A percentile compares a stretch with the other conserved stretches of the same genome.
Evolutionary conservation across 2,888 invertebrate species (phyloP).

Genomic region (Metalampra italica): DNA sequence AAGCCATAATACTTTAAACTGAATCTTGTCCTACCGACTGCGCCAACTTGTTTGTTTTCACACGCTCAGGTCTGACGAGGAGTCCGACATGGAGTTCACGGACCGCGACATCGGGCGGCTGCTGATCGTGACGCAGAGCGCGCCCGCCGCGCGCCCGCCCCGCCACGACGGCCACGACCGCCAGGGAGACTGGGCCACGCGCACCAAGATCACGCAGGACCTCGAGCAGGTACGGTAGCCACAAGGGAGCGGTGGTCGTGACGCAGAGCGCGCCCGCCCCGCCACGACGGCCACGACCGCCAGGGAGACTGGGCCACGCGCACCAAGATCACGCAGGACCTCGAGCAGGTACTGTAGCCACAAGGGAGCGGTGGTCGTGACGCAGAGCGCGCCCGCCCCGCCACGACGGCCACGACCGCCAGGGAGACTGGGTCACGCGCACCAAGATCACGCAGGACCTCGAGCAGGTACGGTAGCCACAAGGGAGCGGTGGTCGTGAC

Average conservation of each 20-base stretch:
- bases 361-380: conserved; percentile 92
- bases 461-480: conserved; percentile 82
- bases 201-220: conserved; percentile 97
- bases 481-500: conserved; percentile 94
- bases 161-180: conserved; percentile 85
- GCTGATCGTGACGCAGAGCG: conserved; percentile 93
- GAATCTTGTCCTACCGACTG: no score
- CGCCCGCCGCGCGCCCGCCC: conserved; percentile 38
- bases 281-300: conserved; percentile 85
- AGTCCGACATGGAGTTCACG: conserved; percentile 93
- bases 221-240: conserved; percentile 85
- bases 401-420: conserved; percentile 85
- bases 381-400: conserved; percentile 80
- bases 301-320: conserved; percentile 91
- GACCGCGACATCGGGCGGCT: conserved; percentile 96
- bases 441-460: conserved; percentile 97
- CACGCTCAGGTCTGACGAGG: conserved; percentile 84
- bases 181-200: conserved; percentile 89
- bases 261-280: conserved; percentile 82
- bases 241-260: conserved; percentile 90
- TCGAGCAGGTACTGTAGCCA: conserved; percentile 83
- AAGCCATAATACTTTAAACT: no score
- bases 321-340: conserved; percentile 95
- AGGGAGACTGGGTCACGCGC: conserved; percentile 91
- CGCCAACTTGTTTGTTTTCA: no score